phyloP scores from a whole-genome alignment of 2,888 invertebrate genomes.

The Meiosimyza decipiens region DNA sequence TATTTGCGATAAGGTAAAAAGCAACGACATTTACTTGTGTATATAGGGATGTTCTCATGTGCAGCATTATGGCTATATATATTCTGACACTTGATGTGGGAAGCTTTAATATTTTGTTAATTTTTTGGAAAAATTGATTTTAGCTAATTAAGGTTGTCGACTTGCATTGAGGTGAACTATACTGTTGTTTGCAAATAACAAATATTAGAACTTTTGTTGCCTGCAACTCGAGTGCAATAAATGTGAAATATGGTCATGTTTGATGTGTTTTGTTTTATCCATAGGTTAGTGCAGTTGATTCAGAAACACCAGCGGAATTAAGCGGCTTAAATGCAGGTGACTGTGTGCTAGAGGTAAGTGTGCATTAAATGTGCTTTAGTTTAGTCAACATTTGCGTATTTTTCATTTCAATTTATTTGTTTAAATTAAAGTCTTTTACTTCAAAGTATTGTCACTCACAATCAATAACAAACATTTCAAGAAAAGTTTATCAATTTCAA shows the following conservation, averaged over 20 bases:
- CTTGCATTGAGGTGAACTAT: not conserved
- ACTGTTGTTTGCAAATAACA: too few species aligned
- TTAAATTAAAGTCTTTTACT: not conserved
- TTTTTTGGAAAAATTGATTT: too few species aligned
- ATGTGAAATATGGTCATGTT: too few species aligned
- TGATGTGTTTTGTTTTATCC: slow-evolving; percentile 14
- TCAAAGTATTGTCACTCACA: not conserved
- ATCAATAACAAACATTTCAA: slow-evolving; percentile 10
- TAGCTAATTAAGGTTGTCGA: too few species aligned
- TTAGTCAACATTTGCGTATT: not conserved
- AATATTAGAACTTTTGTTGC: too few species aligned
- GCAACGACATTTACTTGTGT: too few species aligned
- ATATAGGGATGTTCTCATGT: too few species aligned
- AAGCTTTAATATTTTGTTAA: too few species aligned
- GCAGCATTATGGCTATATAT: too few species aligned
- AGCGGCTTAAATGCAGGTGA: slow-evolving; percentile 78
- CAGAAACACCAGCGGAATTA: slow-evolving; percentile 72
- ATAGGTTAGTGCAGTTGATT: slow-evolving; percentile 74
- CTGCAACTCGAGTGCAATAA: too few species aligned
- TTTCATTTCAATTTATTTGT: not conserved
- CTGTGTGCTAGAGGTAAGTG: slow-evolving; percentile 76
- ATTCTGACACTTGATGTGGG: too few species aligned
- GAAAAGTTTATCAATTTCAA: not conserved
- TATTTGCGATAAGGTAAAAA: too few species aligned
- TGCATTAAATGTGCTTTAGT: not conserved